Percentiles rank a stretch among this genome's conserved stretches.
Evolutionary conservation across 2,113 vertebrate species (phyloP).

Genomic region (Lates calcarifer): DNA sequence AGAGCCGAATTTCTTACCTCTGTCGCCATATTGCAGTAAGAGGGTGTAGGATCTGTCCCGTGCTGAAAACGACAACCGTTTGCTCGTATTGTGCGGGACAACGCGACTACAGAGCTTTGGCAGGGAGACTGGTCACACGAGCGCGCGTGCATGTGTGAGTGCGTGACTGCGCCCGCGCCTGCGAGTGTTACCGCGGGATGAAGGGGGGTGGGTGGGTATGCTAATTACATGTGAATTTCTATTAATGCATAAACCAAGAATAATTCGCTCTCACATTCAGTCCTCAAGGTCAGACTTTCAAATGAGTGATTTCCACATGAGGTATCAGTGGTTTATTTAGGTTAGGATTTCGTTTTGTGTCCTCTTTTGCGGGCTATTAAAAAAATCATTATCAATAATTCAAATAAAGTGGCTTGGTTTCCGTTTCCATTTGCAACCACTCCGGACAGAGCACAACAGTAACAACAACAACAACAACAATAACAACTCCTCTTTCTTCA

Average conservation of each 20-base stretch:
- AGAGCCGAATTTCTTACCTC: conserved; percentile 75
- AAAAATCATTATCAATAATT: conserved; percentile 58
- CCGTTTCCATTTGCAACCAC: not conserved
- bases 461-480: not conserved
- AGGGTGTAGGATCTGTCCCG: conserved; percentile 74
- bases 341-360: not conserved
- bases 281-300: conserved; percentile 20
- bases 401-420: conserved; percentile 22
- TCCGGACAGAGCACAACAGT: not conserved
- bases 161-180: conserved; percentile 9
- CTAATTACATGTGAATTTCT: conserved; percentile 16
- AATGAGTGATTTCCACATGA: not conserved
- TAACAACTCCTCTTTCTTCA: not conserved
- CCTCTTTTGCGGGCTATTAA: conserved; percentile 13
- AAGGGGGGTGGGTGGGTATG: not conserved
- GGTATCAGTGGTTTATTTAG: not conserved
- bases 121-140: conserved; percentile 34
- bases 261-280: not conserved
- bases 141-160: conserved; percentile 23
- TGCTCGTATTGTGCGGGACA: conserved; percentile 68
- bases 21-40: conserved; percentile 81
- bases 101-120: conserved; percentile 27
- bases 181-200: conserved; percentile 22
- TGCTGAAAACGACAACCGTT: conserved; percentile 63
- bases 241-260: conserved; percentile 9